phyloP scores from a whole-genome alignment of 2,888 invertebrate species.

The Maniola hyperantus region DNA sequence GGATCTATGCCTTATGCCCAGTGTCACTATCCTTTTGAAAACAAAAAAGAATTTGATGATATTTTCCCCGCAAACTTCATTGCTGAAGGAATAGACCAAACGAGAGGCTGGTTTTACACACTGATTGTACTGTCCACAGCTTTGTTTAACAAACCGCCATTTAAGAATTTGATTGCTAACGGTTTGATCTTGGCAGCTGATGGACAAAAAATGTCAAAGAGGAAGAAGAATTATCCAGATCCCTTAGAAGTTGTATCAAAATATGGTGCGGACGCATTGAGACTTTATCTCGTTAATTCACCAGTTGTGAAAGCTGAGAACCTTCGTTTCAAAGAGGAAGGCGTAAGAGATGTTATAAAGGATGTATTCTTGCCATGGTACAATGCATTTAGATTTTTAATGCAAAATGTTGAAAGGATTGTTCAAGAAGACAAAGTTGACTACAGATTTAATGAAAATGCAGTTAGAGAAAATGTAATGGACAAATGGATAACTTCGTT shows the following conservation, averaged over 20 bases:
- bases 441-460: slow-evolving; percentile 82
- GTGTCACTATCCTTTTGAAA: slow-evolving; percentile 97
- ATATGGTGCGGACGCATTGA: slow-evolving; percentile 98
- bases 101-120: slow-evolving; percentile 99
- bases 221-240: slow-evolving; percentile 99
- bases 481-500: slow-evolving; percentile 99
- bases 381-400: slow-evolving; percentile 95
- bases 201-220: slow-evolving; percentile 99
- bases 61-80: slow-evolving; percentile 99
- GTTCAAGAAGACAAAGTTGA: slow-evolving; percentile 85
- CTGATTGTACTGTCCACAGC: slow-evolving; percentile 98
- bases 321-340: slow-evolving; percentile 97
- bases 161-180: slow-evolving; percentile 98
- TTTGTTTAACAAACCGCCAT: slow-evolving; percentile 97
- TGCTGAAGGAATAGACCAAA: slow-evolving; percentile 99
- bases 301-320: slow-evolving; percentile 99
- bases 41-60: slow-evolving; percentile 92
- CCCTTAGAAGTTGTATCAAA: slow-evolving; percentile 94
- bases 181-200: slow-evolving; percentile 98
- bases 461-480: slow-evolving; percentile 90
- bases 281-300: slow-evolving; percentile 98
- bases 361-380: slow-evolving; percentile 99
- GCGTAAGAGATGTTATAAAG: slow-evolving; percentile 97
- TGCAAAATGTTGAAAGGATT: slow-evolving; percentile 95
- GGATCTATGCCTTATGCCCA: slow-evolving; percentile 99